phyloP scores from a whole-genome alignment of 2,113 vertebrate species.

The Xenopus borealis region DNA sequence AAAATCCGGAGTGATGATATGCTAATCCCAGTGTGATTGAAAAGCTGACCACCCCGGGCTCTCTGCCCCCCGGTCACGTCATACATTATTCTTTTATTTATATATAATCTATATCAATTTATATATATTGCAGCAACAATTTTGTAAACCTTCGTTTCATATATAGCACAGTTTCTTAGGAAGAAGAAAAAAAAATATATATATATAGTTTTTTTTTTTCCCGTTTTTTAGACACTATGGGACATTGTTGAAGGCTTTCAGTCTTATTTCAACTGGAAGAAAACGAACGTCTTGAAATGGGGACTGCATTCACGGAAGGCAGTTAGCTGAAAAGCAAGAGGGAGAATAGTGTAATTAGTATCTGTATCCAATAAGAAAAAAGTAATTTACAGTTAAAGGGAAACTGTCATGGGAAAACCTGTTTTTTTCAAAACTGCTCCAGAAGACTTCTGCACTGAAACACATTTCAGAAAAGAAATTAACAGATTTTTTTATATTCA shows the following conservation, averaged over 20 bases:
- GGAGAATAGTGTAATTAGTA: not conserved
- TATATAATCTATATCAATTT: conserved; percentile 22
- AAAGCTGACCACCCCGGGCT: conserved; percentile 50
- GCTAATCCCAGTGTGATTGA: conserved; percentile 48
- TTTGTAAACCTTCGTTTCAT: conserved; percentile 62
- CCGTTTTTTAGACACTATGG: conserved; percentile 67
- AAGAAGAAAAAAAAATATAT: conserved; percentile 63
- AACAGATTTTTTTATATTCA: too few species aligned
- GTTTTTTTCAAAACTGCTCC: too few species aligned
- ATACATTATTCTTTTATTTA: conserved; percentile 12
- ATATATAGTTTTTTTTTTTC: conserved; percentile 60
- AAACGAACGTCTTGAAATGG: conserved; percentile 64
- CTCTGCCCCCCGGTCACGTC: conserved; percentile 55
- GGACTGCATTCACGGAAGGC: conserved; percentile 72
- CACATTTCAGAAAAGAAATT: too few species aligned
- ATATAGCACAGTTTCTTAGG: conserved; percentile 65
- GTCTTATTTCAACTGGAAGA: conserved; percentile 76
- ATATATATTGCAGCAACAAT: conserved; percentile 66
- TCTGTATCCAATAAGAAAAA: too few species aligned
- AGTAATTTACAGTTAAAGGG: too few species aligned
- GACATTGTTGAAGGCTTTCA: conserved; percentile 63
- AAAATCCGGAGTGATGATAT: conserved; percentile 5
- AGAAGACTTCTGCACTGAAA: too few species aligned
- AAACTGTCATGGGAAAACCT: too few species aligned
- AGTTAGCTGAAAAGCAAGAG: conserved; percentile 67